Base-by-base conservation (phyloP, 2,113 vertebrate species). In the Cochlearius cochlearius region DNA sequence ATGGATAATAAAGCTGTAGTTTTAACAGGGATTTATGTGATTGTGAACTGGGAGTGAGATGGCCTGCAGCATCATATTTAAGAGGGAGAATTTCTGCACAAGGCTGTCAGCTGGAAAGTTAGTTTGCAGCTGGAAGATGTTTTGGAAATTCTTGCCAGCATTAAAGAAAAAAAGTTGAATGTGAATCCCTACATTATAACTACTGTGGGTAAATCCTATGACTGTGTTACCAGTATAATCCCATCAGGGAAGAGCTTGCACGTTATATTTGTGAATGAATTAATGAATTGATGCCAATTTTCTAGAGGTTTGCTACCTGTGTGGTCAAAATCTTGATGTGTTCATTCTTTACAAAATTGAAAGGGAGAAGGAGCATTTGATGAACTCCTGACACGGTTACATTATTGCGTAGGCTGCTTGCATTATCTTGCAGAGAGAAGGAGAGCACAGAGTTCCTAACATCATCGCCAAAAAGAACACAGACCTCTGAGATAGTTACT, bases 271-370 rank as follows among this genome's bases (percentile, higher is more conserved):
- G 26, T 90, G 80, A 86, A 79, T 82, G 55, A 96, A n/a, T 95
- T 84, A 84, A 83, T 88, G 27, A 94, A 75, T 94, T 60, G 25
- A 85, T 96, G 84, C 15, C 47, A 62, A 13, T 96, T 92, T 97
- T 92, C 86, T 75, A 67, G 74, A 91, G 55, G 41, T 93, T 96
- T 83, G n/a, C 43, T 95, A n/a, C 38, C 52, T 1, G 2, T 55
- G 36, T 60, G 12, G 39, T 59, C 39, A 77, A 81, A 92, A 68
- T 69, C 71, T 63, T 76, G 62, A 63, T 68, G 25, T 60, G 29
- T 71, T 91, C 18, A 60, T 79, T 90, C 69, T 88, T 92, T 89
- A 67, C 71, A 79, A 90, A 96, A 77, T 5, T 26, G n/a, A 92
- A 77, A 63, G 47, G 41, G 58, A 88, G 52, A 75, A 41, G 63